phyloP scores from a whole-genome alignment of 2,797 vertebrate species.

The Takifugu ocellatus region DNA sequence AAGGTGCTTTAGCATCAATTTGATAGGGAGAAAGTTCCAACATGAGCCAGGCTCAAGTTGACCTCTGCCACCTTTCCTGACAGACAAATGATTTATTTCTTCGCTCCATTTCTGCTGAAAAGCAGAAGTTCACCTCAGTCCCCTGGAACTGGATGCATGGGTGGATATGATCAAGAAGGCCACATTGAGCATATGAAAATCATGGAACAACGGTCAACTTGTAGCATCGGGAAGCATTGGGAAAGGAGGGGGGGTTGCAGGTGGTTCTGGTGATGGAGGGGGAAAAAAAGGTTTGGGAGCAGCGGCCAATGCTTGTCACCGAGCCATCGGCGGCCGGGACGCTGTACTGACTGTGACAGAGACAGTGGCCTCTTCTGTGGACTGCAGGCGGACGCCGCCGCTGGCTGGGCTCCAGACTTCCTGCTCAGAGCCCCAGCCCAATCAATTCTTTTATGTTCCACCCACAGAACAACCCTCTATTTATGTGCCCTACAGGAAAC shows the following conservation, averaged over 20 bases:
- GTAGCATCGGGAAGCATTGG: conserved; percentile 4
- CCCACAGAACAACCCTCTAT: conserved; percentile 62
- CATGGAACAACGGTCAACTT: conserved; percentile 21
- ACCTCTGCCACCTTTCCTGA: not conserved
- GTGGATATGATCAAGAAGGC: not conserved
- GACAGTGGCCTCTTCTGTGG: conserved; percentile 68
- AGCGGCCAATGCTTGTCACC: conserved; percentile 53
- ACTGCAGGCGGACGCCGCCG: conserved; percentile 53
- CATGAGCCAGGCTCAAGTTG: not conserved
- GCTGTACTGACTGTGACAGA: conserved; percentile 51
- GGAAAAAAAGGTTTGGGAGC: conserved; percentile 24
- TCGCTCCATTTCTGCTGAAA: not conserved
- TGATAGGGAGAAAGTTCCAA: not conserved
- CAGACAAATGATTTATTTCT: not conserved
- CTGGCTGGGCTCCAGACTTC: conserved; percentile 69
- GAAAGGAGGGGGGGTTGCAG: conserved; percentile 38
- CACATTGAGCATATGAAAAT: conserved; percentile 14
- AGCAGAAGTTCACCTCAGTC: not conserved
- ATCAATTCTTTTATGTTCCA: conserved; percentile 69
- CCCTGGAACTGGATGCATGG: not conserved
- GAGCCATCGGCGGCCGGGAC: conserved; percentile 52
- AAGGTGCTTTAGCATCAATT: not conserved
- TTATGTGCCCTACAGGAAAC: conserved; percentile 60
- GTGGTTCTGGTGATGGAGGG: conserved; percentile 51
- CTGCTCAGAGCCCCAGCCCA: conserved; percentile 68